phyloP scores from a whole-genome alignment of 2,113 vertebrate genomes.

The Carlito syrichta region DNA sequence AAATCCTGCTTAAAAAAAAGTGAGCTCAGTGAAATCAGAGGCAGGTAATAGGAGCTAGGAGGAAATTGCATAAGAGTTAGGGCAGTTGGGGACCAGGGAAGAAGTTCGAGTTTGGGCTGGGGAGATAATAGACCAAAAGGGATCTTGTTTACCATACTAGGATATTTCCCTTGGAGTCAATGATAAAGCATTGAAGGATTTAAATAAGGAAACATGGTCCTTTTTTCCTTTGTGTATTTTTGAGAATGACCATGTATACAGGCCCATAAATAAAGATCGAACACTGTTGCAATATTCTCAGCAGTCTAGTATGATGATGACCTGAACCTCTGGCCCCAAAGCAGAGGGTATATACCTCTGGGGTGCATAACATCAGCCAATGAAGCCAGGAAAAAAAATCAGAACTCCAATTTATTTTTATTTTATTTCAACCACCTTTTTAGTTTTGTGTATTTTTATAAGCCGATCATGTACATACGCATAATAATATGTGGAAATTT shows the following conservation, averaged over 20 bases:
- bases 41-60: background rate
- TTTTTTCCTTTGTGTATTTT: background rate
- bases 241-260: background rate
- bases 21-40: background rate
- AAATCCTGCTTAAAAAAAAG: too few relatives aligned
- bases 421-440: background rate
- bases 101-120: background rate
- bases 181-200: background rate
- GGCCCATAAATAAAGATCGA: background rate
- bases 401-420: background rate
- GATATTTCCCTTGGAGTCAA: background rate
- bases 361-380: background rate
- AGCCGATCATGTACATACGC: background rate
- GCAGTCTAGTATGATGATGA: background rate
- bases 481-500: background rate
- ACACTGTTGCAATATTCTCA: background rate
- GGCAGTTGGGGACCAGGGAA: background rate
- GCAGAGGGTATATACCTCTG: fast-evolving
- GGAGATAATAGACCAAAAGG: background rate
- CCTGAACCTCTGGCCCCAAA: too few relatives aligned
- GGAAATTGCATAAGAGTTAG: background rate
- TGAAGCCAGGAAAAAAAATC: background rate
- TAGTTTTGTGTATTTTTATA: background rate
- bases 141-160: background rate
- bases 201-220: background rate